These are phyloP conservation scores for Gnathonemus echidnorhynchus DNA, from an alignment of 2,113 vertebrate species.

Conservation along the genomic window DNA sequence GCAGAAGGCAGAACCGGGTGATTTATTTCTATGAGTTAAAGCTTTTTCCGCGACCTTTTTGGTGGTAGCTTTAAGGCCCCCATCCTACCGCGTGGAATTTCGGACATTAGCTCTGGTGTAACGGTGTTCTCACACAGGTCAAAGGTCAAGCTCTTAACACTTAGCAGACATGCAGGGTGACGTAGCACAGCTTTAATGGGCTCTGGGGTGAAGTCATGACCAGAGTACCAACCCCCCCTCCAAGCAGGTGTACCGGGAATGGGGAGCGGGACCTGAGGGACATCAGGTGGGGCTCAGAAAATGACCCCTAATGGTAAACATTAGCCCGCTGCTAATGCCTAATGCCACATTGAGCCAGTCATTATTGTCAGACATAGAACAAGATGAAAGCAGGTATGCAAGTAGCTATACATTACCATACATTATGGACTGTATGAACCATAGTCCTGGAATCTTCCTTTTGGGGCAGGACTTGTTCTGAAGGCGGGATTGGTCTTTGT, in stretches of 20 bases:
- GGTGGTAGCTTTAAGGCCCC: not conserved
- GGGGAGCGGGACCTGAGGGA: not conserved
- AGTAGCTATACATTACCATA: not conserved
- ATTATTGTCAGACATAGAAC: not conserved
- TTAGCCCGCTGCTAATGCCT: not conserved
- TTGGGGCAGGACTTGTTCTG: not conserved
- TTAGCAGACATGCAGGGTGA: not conserved
- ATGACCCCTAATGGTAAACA: not conserved
- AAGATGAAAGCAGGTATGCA: not conserved
- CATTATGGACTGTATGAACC: not conserved
- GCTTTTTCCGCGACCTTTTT: not conserved
- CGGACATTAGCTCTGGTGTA: not conserved
- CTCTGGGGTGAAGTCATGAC: not conserved
- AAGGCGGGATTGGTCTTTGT: not conserved
- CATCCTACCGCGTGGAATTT: not conserved
- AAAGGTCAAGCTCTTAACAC: not conserved
- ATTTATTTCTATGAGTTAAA: not conserved
- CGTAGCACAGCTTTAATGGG: not conserved
- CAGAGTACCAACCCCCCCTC: not conserved
- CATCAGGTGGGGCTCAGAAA: not conserved
- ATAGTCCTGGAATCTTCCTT: not conserved
- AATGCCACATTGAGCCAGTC: not conserved
- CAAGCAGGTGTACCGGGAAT: not conserved
- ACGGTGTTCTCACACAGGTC: not conserved
- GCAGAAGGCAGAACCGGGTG: not conserved